Conservation (phyloP, 2,113 vertebrate genomes). For the Odontophorus gujanensis region DNA sequence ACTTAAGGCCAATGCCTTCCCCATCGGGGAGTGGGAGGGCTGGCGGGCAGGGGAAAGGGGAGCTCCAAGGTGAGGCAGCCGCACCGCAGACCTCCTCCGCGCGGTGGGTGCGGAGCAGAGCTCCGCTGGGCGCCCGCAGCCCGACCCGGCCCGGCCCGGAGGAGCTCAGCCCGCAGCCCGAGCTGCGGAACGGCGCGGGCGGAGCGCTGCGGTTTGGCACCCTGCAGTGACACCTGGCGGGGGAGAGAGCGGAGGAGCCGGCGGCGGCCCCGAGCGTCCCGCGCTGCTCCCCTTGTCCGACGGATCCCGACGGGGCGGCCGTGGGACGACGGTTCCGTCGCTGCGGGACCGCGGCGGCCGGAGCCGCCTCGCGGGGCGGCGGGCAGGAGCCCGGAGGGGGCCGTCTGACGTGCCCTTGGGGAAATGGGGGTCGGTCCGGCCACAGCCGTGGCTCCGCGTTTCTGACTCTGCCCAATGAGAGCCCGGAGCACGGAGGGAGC, state of each 20-base stretch:
- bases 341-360: neutral
- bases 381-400: neutral
- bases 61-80: no score
- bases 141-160: no score
- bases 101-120: neutral
- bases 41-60: neutral
- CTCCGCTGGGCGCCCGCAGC: neutral
- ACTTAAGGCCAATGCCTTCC: neutral
- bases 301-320: neutral
- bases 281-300: neutral
- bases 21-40: neutral
- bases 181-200: neutral
- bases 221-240: constrained; percentile 54
- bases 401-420: neutral
- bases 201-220: neutral
- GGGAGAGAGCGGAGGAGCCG: neutral
- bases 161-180: neutral
- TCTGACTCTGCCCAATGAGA: constrained; percentile 80
- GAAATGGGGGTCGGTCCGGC: constrained; percentile 3
- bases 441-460: constrained; percentile 44
- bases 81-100: no score
- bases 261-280: constrained; percentile 3
- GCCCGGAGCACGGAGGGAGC: constrained; percentile 60
- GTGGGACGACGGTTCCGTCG: neutral
- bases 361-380: neutral